These are phyloP conservation scores for Clarias macrocephalus DNA, from an alignment of 2,113 vertebrate genomes.

Conservation along the genomic window DNA sequence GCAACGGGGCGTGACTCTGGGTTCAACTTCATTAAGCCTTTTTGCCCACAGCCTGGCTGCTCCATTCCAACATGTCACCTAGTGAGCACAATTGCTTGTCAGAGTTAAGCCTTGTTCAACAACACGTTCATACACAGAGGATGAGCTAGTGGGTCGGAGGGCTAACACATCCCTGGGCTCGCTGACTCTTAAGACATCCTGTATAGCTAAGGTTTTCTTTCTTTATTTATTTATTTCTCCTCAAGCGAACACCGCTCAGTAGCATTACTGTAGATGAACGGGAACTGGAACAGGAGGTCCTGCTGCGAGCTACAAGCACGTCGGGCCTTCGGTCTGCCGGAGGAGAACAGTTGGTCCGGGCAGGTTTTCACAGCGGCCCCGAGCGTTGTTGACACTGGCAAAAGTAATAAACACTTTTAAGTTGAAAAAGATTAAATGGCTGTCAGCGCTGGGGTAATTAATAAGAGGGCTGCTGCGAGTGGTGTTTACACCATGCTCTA, in stretches of 20 bases:
- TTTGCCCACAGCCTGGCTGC: slow-evolving; percentile 50
- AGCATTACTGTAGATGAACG: not conserved
- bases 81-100: slow-evolving; percentile 58
- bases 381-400: slow-evolving; percentile 63
- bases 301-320: slow-evolving; percentile 28
- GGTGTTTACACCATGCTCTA: slow-evolving; percentile 73
- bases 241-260: not conserved
- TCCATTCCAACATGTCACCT: slow-evolving; percentile 54
- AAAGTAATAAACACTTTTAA: slow-evolving; percentile 82
- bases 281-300: slow-evolving; percentile 35
- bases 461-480: slow-evolving; percentile 75
- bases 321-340: slow-evolving; percentile 40
- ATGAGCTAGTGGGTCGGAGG: slow-evolving; percentile 43
- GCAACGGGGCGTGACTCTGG: slow-evolving; percentile 53
- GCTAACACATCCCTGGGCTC: slow-evolving; percentile 18
- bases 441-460: slow-evolving; percentile 76
- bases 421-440: slow-evolving; percentile 76
- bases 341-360: slow-evolving; percentile 49
- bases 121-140: slow-evolving; percentile 36
- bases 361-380: slow-evolving; percentile 62
- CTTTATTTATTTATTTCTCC: not conserved
- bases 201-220: slow-evolving; percentile 4
- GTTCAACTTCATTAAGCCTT: slow-evolving; percentile 64
- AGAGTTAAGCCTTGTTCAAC: slow-evolving; percentile 48
- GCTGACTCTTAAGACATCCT: not conserved